These are phyloP conservation scores for Cryptops parisi DNA, from an alignment of 2,888 invertebrate genomes.

Conservation along the genomic window DNA sequence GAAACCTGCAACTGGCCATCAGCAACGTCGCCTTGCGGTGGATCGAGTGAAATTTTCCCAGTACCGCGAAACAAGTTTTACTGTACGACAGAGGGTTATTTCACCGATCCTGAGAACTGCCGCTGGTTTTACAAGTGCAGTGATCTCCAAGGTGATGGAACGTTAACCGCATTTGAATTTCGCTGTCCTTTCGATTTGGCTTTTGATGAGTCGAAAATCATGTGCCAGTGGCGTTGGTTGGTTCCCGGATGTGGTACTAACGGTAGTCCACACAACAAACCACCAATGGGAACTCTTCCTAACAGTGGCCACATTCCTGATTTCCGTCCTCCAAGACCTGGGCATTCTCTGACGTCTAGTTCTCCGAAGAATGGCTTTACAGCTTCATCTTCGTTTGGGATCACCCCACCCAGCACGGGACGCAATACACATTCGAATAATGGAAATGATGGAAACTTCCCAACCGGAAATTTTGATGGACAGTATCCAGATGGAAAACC, in stretches of 20 bases:
- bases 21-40: conserved; percentile 55
- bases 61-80: conserved; percentile 50
- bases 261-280: conserved; percentile 27
- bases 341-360: background rate
- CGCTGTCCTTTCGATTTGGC: conserved; percentile 64
- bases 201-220: conserved; percentile 51
- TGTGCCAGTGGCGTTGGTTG: conserved; percentile 68
- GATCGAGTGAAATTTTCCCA: conserved; percentile 58
- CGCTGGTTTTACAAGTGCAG: conserved; percentile 69
- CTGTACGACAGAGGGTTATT: conserved; percentile 56
- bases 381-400: no score
- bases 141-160: conserved; percentile 30
- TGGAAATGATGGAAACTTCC: background rate
- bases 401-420: no score
- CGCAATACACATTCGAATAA: background rate
- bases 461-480: background rate
- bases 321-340: background rate
- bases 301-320: background rate
- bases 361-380: no score
- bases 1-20: conserved; percentile 60
- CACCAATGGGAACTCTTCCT: conserved; percentile 3
- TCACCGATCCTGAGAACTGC: conserved; percentile 64
- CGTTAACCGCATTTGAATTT: conserved; percentile 56
- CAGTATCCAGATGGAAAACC: conserved; percentile 1
- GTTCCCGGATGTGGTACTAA: conserved; percentile 48